Evolutionary conservation across 2,113 vertebrate genomes (phyloP).

Genomic region (Arenaria interpres): DNA sequence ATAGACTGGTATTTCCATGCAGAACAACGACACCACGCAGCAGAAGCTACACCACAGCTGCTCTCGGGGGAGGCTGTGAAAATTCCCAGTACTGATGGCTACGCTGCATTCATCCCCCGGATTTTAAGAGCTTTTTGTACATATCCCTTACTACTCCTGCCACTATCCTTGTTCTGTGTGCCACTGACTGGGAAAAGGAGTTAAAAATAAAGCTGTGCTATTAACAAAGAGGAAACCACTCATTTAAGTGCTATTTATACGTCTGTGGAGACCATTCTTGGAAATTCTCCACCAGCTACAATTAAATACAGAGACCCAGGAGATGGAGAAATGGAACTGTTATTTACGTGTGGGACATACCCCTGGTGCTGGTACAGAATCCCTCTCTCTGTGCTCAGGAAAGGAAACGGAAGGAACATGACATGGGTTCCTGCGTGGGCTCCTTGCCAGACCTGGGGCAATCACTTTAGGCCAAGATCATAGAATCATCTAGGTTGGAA

Average conservation of each 20-base stretch:
- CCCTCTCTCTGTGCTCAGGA: background rate
- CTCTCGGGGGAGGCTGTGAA: background rate
- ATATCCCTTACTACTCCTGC: background rate
- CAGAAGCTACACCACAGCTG: background rate
- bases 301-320: background rate
- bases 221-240: background rate
- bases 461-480: background rate
- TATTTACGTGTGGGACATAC: background rate
- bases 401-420: fast-evolving
- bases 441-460: background rate
- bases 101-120: fast-evolving
- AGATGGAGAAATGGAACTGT: background rate
- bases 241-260: background rate
- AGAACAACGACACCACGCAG: background rate
- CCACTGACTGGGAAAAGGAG: background rate
- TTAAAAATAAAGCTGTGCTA: background rate
- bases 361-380: fast-evolving
- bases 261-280: background rate
- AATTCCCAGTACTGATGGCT: background rate
- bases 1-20: background rate
- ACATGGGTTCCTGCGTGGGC: fast-evolving
- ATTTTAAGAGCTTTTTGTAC: background rate
- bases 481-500: no score
- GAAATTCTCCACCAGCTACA: background rate
- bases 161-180: fast-evolving